These are phyloP conservation scores for Balanococcus diminutus DNA, from an alignment of 2,888 invertebrate species.

Conservation along the genomic window DNA sequence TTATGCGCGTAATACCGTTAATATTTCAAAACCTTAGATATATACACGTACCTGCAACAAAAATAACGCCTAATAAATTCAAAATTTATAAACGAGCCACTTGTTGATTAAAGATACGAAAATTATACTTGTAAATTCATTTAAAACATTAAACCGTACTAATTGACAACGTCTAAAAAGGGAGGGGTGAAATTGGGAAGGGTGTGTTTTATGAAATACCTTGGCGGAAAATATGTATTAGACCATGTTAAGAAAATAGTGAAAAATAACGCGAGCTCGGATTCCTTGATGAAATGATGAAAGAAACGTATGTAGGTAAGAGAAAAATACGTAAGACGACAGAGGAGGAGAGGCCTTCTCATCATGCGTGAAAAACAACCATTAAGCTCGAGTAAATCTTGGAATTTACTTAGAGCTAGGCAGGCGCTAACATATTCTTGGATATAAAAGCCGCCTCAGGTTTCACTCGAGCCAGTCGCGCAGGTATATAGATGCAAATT, in stretches of 20 bases:
- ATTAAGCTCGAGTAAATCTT: neutral
- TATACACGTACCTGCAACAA: neutral
- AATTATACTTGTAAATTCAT: constrained; percentile 31
- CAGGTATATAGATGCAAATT: neutral
- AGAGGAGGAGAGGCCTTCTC: neutral
- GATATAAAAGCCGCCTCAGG: neutral
- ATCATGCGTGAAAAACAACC: neutral
- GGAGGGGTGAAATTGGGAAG: too few relatives aligned
- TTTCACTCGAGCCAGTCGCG: neutral
- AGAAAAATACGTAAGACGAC: too few relatives aligned
- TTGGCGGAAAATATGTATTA: too few relatives aligned
- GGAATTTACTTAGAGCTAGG: neutral
- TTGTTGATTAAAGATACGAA: neutral
- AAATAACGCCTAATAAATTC: constrained; percentile 2
- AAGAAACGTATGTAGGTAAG: too few relatives aligned
- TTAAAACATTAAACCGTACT: neutral
- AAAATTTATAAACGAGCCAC: constrained; percentile 23
- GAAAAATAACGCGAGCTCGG: too few relatives aligned
- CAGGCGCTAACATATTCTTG: too few relatives aligned
- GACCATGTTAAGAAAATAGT: too few relatives aligned
- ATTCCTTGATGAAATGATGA: too few relatives aligned
- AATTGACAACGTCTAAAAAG: neutral
- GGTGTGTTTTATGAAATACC: too few relatives aligned
- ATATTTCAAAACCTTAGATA: neutral
- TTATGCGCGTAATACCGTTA: neutral